phyloP scores from a whole-genome alignment of 1,140 invertebrate genomes.

The Drosophila nigromelanica region DNA sequence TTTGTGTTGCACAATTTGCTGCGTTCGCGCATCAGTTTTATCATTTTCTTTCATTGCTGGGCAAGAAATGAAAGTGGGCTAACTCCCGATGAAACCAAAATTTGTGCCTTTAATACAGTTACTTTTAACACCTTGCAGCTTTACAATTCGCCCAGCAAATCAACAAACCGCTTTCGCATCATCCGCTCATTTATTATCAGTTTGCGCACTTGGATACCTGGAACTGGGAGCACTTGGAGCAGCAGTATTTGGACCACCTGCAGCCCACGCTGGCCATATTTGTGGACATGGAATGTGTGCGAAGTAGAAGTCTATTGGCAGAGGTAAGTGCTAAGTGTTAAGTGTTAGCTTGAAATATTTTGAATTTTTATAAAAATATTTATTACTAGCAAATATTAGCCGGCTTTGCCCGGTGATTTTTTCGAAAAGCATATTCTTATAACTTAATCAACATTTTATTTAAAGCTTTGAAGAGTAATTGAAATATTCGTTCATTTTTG shows the following conservation, averaged over 20 bases:
- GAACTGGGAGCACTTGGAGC: conserved; percentile 47
- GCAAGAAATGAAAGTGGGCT: conserved; percentile 53
- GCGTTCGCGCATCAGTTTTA: conserved; percentile 52
- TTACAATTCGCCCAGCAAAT: conserved; percentile 41
- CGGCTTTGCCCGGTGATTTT: too few relatives aligned
- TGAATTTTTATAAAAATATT: too few relatives aligned
- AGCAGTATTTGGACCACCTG: conserved; percentile 50
- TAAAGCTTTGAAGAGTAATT: too few relatives aligned
- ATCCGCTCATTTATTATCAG: conserved; percentile 57
- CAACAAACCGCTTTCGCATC: conserved; percentile 25
- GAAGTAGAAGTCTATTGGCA: conserved; percentile 33
- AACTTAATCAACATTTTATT: too few relatives aligned
- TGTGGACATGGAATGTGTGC: conserved; percentile 62
- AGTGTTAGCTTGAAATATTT: too few relatives aligned
- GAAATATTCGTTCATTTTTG: too few relatives aligned
- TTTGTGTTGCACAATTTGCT: conserved; percentile 69
- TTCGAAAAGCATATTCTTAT: too few relatives aligned
- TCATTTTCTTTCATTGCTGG: conserved; percentile 77
- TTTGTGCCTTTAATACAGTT: neutral
- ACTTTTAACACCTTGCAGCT: conserved; percentile 29
- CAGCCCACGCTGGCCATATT: conserved; percentile 63
- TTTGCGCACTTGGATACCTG: conserved; percentile 47
- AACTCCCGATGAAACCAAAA: neutral
- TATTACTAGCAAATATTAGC: too few relatives aligned
- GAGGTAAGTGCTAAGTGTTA: conserved; percentile 34